Base-by-base conservation (phyloP, 2,888 invertebrate genomes). In the Ophion costatus region DNA sequence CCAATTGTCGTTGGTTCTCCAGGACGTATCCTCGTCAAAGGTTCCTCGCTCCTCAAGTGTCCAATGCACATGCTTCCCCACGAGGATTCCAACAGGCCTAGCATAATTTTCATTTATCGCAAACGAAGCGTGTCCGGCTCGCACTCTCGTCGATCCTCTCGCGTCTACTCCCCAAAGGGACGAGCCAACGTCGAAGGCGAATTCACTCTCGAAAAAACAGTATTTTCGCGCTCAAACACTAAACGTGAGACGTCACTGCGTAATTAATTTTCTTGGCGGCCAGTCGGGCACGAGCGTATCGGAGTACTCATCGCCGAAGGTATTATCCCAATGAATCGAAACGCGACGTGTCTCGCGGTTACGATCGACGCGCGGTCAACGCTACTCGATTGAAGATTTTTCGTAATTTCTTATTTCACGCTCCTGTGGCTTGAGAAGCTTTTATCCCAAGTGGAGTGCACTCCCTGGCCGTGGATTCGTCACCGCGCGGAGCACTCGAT, bases 381-480 rank as follows among this genome's bases (percentile, higher is more conserved):
- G 14, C 1, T 2, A 45, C 9, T 38, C 75, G 51, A 75, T 51
- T 24, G 56, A 51, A 45, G 29, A 64, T 64, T 64, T 69, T 42
- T 77, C 29, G 42, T 69, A 24, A 42, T 22, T 69, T 69, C 67
- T 69, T 59, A 42, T 77, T 77, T 57, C 69, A 57, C 57, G 57
- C 33, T 77, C 61, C 77, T 22, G 17, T 66, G 33, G 56, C 38
- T 38, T 2, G 29, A 45, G 57, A 42, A 56, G 66, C 11, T 77
- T 56, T 66, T 42, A 67, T n/a, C 59, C 77, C 67, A 56, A 42
- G 57, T 24, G 33, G 29, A 63, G 63, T 29, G 63, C 73, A 63
- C 61, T 61, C 33, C 64, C 75, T 63, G 51, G 24, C 64, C 63
- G 64, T 56, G 51, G 64, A 75, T 64, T 75, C 75, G 63, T 63